Conservation (phyloP, 2,113 vertebrate species). For the Echinops telfairi region DNA sequence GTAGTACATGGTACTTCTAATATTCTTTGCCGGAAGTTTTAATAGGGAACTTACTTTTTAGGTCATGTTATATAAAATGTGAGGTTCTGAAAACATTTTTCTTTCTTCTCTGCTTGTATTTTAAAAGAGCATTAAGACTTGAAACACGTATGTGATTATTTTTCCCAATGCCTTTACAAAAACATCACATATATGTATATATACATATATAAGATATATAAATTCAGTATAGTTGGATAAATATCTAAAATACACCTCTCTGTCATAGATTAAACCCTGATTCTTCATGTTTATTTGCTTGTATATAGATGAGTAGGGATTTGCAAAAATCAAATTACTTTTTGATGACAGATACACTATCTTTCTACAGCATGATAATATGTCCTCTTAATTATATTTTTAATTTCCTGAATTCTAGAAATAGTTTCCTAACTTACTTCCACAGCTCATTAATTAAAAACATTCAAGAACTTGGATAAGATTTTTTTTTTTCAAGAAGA, state of each 20-base stretch:
- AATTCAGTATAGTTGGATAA: neutral
- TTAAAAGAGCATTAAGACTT: neutral
- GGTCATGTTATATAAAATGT: neutral
- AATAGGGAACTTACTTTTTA: neutral
- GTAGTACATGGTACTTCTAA: too few relatives aligned
- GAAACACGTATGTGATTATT: neutral
- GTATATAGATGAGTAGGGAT: neutral
- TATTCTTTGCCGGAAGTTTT: neutral
- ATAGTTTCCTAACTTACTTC: constrained; percentile 71
- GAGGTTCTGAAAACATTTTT: neutral
- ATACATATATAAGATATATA: too few relatives aligned
- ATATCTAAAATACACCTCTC: neutral
- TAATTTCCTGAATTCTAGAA: constrained; percentile 70
- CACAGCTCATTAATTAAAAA: constrained; percentile 74
- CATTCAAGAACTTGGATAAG: neutral
- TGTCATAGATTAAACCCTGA: neutral
- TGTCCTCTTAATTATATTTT: constrained; percentile 71
- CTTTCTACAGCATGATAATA: accelerated
- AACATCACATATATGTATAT: neutral
- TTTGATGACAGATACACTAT: constrained; percentile 37
- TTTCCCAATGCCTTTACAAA: neutral
- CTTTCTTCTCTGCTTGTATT: neutral
- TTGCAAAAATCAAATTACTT: constrained; percentile 65
- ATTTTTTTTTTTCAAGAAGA: constrained; percentile 32
- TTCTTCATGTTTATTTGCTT: neutral